These are phyloP conservation scores for Vireo griseus DNA, from an alignment of 2,797 vertebrate species.

Conservation along the genomic window DNA sequence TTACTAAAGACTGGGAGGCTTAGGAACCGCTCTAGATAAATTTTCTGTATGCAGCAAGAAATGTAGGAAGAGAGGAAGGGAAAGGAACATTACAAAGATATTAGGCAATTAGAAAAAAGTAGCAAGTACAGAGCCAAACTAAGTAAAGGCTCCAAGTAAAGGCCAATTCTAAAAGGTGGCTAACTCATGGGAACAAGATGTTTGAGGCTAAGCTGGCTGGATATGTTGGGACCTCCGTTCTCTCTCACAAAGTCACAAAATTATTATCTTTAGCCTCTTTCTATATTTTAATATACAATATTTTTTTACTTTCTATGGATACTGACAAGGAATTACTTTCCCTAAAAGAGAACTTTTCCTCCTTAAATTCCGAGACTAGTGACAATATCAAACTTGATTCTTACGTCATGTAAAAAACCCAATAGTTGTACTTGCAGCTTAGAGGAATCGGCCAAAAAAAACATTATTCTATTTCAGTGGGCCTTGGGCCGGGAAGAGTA, in stretches of 20 bases:
- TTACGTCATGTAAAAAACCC: accelerated
- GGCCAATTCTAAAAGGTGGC: neutral
- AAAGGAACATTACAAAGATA: neutral
- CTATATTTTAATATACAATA: neutral
- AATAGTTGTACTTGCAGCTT: accelerated
- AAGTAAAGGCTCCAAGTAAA: too few species aligned
- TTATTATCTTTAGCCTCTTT: neutral
- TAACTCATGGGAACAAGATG: neutral
- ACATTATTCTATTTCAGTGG: neutral
- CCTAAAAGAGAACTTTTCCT: neutral
- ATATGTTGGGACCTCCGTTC: neutral
- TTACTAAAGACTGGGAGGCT: neutral
- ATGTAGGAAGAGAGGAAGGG: accelerated
- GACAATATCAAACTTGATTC: neutral
- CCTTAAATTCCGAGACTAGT: neutral
- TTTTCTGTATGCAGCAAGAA: neutral
- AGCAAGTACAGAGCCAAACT: neutral
- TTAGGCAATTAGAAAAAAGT: neutral
- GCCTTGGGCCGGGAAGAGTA: neutral
- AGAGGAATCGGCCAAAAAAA: neutral
- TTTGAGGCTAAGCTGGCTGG: neutral
- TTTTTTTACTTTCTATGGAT: neutral
- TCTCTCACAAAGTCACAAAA: neutral
- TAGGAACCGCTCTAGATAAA: neutral
- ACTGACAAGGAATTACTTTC: neutral